phyloP scores from a whole-genome alignment of 2,113 vertebrate species.

The Pycnonotus jocosus region DNA sequence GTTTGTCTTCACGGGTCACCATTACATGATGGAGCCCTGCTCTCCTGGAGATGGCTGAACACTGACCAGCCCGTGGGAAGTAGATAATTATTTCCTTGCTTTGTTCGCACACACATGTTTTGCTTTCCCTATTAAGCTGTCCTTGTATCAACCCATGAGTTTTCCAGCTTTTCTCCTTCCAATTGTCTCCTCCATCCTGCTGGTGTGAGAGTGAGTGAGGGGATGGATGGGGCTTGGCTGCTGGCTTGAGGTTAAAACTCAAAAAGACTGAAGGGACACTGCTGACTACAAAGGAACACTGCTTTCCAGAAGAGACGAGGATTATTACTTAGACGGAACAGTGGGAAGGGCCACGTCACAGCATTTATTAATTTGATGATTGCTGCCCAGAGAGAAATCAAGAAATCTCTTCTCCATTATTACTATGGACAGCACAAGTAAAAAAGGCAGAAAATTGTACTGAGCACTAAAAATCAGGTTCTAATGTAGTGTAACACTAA shows the following conservation, averaged over 20 bases:
- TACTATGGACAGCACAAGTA: background rate
- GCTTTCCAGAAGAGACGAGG: background rate
- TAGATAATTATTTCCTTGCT: background rate
- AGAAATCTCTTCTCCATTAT: background rate
- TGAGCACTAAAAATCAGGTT: background rate
- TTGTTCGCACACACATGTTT: background rate
- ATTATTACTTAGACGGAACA: background rate
- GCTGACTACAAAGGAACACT: background rate
- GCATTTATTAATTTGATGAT: background rate
- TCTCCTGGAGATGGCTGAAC: background rate
- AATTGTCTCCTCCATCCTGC: background rate
- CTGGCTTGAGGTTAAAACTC: background rate
- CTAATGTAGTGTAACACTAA: background rate
- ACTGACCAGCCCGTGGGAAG: background rate
- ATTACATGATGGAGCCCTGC: fast-evolving
- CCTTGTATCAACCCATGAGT: background rate
- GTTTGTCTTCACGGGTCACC: background rate
- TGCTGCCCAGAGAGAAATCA: background rate
- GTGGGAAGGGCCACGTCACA: background rate
- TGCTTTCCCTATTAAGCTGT: background rate
- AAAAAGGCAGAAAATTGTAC: background rate
- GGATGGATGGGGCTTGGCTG: background rate
- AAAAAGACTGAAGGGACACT: background rate
- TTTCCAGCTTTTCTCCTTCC: background rate
- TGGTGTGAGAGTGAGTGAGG: fast-evolving